A percentile compares a stretch with the other conserved stretches of the same genome.
Conservation (phyloP, 1,140 invertebrate genomes). For the Agrypnia vestita region DNA sequence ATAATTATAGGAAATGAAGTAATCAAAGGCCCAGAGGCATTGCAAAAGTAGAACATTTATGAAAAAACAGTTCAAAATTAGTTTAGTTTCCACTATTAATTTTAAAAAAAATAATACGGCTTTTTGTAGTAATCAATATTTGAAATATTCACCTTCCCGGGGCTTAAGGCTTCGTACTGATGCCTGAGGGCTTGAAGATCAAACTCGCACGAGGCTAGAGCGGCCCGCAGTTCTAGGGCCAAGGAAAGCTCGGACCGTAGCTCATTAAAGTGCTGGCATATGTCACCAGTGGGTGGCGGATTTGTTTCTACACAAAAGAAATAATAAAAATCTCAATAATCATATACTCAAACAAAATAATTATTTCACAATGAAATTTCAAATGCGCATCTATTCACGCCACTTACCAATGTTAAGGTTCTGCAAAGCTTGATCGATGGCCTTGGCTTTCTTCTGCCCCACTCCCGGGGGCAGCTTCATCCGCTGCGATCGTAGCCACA, state of each 20-base stretch:
- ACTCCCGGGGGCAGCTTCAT: constrained; percentile 97
- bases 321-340: not conserved
- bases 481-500: constrained; percentile 90
- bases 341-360: not conserved
- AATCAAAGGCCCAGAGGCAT: no score
- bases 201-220: constrained; percentile 92
- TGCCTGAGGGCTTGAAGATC: constrained; percentile 95
- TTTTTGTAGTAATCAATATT: not conserved
- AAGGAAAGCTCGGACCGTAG: constrained; percentile 96
- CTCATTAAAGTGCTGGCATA: constrained; percentile 96
- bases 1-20: no score
- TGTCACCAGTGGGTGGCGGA: constrained; percentile 95
- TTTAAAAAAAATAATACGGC: not conserved
- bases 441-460: constrained; percentile 97
- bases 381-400: not conserved
- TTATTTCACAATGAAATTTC: not conserved
- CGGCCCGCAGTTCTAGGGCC: constrained; percentile 94
- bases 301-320: constrained; percentile 80
- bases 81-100: no score
- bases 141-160: constrained; percentile 79
- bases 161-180: constrained; percentile 92
- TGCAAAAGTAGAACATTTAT: no score
- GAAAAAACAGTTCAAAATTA: no score
- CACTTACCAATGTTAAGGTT: constrained; percentile 89
- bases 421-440: constrained; percentile 92